Conservation (phyloP, 2,113 vertebrate genomes). For the Bolborhynchus lineola region DNA sequence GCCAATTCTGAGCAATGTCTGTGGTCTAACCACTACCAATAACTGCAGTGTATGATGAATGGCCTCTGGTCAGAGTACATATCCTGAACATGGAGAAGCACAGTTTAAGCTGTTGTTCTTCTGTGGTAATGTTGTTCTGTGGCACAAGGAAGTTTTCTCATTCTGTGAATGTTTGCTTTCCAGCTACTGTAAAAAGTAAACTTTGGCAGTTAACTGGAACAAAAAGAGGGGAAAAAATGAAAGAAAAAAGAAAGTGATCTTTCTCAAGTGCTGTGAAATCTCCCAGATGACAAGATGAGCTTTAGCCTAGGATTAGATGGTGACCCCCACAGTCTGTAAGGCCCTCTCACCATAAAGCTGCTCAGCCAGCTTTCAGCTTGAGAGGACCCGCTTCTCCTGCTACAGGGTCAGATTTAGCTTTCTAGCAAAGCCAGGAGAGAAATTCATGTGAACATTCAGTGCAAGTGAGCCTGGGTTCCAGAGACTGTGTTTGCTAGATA, state of each 20-base stretch:
- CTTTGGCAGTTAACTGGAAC: not conserved
- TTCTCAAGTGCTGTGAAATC: not conserved
- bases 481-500: not conserved
- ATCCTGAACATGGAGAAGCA: conserved; percentile 12
- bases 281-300: not conserved
- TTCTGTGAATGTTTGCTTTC: conserved; percentile 13
- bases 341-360: not conserved
- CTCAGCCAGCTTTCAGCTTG: not conserved
- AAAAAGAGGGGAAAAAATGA: too few species aligned
- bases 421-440: not conserved
- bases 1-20: conserved; percentile 60
- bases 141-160: not conserved
- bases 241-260: not conserved
- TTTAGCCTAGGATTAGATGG: not conserved
- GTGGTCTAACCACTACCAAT: conserved; percentile 62
- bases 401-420: not conserved
- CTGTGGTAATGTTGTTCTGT: not conserved
- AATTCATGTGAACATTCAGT: not conserved
- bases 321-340: not conserved
- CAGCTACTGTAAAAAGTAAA: conserved; percentile 20
- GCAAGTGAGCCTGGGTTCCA: not conserved
- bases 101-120: conserved; percentile 8
- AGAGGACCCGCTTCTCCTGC: not conserved
- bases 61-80: conserved; percentile 56
- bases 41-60: conserved; percentile 36